A percentile compares a stretch with the other conserved stretches of the same genome.
phyloP scores from a whole-genome alignment of 1,140 invertebrate genomes.

The Ptiloglossa arizonensis region DNA sequence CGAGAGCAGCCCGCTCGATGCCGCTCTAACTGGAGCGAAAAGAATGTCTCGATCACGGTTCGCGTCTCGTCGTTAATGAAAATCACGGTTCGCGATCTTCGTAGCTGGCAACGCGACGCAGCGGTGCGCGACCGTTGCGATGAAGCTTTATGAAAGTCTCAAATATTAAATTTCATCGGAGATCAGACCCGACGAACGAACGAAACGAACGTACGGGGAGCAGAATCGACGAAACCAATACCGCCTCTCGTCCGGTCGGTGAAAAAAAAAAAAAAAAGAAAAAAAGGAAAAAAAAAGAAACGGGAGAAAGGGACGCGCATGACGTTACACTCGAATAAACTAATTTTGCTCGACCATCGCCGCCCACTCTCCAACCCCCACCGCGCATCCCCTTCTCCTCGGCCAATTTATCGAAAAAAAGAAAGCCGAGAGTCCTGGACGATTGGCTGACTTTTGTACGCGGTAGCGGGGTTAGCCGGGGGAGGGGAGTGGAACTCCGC shows the following conservation, averaged over 20 bases:
- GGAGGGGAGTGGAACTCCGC: not conserved
- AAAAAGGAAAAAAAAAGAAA: not conserved
- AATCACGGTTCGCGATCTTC: constrained; percentile 11
- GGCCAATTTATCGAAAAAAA: constrained; percentile 58
- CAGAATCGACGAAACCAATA: constrained; percentile 43
- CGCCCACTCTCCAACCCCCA: too few species aligned
- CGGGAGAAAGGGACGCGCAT: constrained; percentile 13
- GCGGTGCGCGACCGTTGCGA: not conserved
- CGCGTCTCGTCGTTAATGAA: constrained; percentile 10
- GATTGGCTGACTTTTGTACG: constrained; percentile 48
- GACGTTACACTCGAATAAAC: constrained; percentile 61
- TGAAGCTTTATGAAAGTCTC: constrained; percentile 41
- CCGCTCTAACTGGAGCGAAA: not conserved
- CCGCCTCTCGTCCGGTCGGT: constrained; percentile 2
- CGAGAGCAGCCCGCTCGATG: too few species aligned
- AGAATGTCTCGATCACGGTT: too few species aligned
- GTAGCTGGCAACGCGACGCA: not conserved
- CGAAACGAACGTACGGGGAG: not conserved
- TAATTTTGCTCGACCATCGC: constrained; percentile 50
- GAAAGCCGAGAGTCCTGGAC: constrained; percentile 25
- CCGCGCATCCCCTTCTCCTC: too few species aligned
- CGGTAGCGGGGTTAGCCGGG: not conserved
- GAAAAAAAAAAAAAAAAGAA: constrained; percentile 3
- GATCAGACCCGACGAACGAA: not conserved
- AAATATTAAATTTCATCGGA: constrained; percentile 47